A percentile compares a stretch with the other conserved stretches of the same genome.
phyloP scores from a whole-genome alignment of 2,888 invertebrate species.

The Mythimna ferrago region DNA sequence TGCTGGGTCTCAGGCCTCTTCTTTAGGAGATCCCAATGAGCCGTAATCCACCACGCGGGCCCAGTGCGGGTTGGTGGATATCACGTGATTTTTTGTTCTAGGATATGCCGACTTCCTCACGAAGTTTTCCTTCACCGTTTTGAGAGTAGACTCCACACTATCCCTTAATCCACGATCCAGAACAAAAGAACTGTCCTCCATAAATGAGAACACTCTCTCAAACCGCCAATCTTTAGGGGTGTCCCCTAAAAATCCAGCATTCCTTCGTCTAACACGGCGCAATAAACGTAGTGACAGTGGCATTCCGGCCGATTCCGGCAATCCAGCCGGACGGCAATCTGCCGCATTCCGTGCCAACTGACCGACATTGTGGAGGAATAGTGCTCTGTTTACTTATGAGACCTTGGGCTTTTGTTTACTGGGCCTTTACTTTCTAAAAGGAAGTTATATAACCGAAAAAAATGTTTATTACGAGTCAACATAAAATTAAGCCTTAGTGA shows the following conservation, averaged over 20 bases:
- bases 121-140: too few species aligned
- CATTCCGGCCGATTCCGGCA: slow-evolving; percentile 83
- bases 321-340: slow-evolving; percentile 84
- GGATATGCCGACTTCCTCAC: too few species aligned
- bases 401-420: slow-evolving; percentile 39
- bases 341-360: slow-evolving; percentile 78
- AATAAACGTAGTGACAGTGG: slow-evolving; percentile 89
- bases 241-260: slow-evolving; percentile 82
- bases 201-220: slow-evolving; percentile 46
- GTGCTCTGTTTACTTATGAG: slow-evolving; percentile 61
- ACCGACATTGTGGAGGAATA: slow-evolving; percentile 62
- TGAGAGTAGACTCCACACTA: slow-evolving; percentile 3
- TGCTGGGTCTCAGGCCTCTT: too few species aligned
- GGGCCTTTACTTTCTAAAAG: slow-evolving; percentile 2
- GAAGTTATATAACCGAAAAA: not conserved
- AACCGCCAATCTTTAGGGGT: slow-evolving; percentile 56
- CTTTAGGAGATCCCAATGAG: too few species aligned
- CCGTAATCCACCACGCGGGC: too few species aligned
- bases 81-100: too few species aligned
- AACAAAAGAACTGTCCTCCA: slow-evolving; percentile 32
- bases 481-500: too few species aligned
- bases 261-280: slow-evolving; percentile 83
- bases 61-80: too few species aligned
- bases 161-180: slow-evolving; percentile 18
- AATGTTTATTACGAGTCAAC: too few species aligned